Evolutionary conservation across 2,797 vertebrate genomes (phyloP).

Genomic region (Neopelma chrysocephalum): DNA sequence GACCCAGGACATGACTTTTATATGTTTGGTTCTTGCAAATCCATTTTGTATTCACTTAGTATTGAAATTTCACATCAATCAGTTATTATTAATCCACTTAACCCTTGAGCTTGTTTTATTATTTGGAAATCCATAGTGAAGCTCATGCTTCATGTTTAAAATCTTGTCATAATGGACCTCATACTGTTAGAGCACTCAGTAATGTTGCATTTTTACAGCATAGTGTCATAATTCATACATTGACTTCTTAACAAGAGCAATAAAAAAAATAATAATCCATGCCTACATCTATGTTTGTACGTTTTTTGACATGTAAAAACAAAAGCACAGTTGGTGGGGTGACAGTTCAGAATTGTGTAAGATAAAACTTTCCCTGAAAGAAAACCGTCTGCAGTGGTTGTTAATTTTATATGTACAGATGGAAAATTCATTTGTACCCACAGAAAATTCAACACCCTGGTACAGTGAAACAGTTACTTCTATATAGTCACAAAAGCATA

Average conservation of each 20-base stretch:
- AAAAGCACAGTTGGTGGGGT: not conserved
- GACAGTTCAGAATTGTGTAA: not conserved
- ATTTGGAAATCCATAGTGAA: not conserved
- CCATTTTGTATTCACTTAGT: not conserved
- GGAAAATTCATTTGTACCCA: not conserved
- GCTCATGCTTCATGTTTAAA: slow-evolving; percentile 11
- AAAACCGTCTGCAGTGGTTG: not conserved
- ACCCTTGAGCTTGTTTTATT: not conserved
- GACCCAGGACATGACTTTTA: not conserved
- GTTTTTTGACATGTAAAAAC: not conserved
- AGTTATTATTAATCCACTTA: slow-evolving; percentile 5
- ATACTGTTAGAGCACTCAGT: slow-evolving; percentile 14
- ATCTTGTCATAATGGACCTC: not conserved
- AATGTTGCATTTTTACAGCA: slow-evolving; percentile 56
- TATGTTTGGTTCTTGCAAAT: not conserved
- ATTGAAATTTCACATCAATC: not conserved
- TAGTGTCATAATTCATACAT: slow-evolving; percentile 25
- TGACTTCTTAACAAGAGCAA: slow-evolving; percentile 61
- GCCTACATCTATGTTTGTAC: not conserved
- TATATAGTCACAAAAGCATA: not conserved
- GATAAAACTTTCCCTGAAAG: not conserved
- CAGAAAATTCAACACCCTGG: not conserved
- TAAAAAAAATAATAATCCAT: slow-evolving; percentile 34
- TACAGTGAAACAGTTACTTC: not conserved
- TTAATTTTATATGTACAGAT: not conserved